These are phyloP conservation scores for Muricea muricata DNA, from an alignment of 92 coral and sea anemone species.

Conservation along the genomic window DNA sequence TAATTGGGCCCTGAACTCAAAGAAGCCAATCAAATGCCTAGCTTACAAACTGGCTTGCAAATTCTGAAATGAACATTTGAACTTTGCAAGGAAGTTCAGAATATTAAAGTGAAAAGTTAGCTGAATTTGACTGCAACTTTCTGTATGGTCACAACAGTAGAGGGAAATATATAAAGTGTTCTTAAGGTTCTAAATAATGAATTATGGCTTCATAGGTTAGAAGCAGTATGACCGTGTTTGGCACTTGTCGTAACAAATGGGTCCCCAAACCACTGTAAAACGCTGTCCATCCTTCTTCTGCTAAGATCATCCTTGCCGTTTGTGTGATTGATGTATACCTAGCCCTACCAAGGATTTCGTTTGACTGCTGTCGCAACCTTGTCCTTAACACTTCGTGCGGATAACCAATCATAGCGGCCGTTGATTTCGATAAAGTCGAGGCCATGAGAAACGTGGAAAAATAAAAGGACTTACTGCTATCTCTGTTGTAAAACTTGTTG, in stretches of 20 bases:
- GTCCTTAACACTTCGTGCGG: constrained; percentile 61
- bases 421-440: constrained; percentile 37
- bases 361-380: constrained; percentile 58
- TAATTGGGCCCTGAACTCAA: no score
- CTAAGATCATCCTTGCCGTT: constrained; percentile 33
- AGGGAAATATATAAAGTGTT: no score
- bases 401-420: constrained; percentile 42
- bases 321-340: constrained; percentile 50
- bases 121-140: no score
- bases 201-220: constrained; percentile 54
- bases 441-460: constrained; percentile 21
- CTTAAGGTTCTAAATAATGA: constrained; percentile 38
- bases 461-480: constrained; percentile 7
- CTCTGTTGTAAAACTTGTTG: constrained; percentile 21
- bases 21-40: no score
- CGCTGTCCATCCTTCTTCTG: constrained; percentile 62
- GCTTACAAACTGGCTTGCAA: no score
- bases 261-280: constrained; percentile 60
- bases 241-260: constrained; percentile 56
- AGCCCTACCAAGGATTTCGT: constrained; percentile 41
- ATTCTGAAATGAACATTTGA: no score
- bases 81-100: no score
- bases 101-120: no score
- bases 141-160: no score
- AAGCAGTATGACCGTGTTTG: constrained; percentile 54